Conservation (phyloP, 2,888 invertebrate species). For the Rotaria magnacalcarata region DNA sequence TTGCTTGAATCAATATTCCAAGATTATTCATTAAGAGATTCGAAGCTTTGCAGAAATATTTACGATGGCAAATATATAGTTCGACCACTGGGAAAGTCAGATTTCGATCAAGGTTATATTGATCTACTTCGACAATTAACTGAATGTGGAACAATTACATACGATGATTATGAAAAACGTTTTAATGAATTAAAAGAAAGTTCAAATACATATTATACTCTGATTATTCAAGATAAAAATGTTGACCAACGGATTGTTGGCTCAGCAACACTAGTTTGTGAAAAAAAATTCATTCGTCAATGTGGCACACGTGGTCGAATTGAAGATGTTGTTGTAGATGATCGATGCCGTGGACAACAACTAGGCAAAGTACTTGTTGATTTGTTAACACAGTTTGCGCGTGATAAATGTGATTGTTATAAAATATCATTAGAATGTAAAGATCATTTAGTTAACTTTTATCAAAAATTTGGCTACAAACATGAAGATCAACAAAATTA, state of each 20-base stretch:
- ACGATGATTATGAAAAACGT: slow-evolving; percentile 39
- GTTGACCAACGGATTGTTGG: slow-evolving; percentile 34
- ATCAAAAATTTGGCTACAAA: slow-evolving; percentile 42
- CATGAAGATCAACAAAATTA: slow-evolving; percentile 44
- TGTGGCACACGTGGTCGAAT: slow-evolving; percentile 41
- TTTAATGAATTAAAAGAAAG: slow-evolving; percentile 41
- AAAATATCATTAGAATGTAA: slow-evolving; percentile 46
- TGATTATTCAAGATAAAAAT: slow-evolving; percentile 40
- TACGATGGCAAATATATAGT: not conserved
- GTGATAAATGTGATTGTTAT: slow-evolving; percentile 37
- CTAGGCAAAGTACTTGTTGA: slow-evolving; percentile 39
- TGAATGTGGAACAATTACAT: slow-evolving; percentile 36
- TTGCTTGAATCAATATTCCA: not conserved
- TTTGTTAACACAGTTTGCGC: slow-evolving; percentile 32
- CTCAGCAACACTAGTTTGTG: slow-evolving; percentile 41
- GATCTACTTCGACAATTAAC: slow-evolving; percentile 39
- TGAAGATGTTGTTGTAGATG: slow-evolving; percentile 44
- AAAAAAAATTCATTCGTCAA: slow-evolving; percentile 46
- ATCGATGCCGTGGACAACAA: slow-evolving; percentile 42
- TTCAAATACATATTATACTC: slow-evolving; percentile 39
- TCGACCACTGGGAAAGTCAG: slow-evolving; percentile 41
- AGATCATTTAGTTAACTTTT: slow-evolving; percentile 40
- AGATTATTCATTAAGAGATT: not conserved
- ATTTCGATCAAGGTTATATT: slow-evolving; percentile 36
- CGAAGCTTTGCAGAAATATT: not conserved